These are phyloP conservation scores for Tetragonula clypearis DNA, from an alignment of 1,140 invertebrate species.

Conservation along the genomic window DNA sequence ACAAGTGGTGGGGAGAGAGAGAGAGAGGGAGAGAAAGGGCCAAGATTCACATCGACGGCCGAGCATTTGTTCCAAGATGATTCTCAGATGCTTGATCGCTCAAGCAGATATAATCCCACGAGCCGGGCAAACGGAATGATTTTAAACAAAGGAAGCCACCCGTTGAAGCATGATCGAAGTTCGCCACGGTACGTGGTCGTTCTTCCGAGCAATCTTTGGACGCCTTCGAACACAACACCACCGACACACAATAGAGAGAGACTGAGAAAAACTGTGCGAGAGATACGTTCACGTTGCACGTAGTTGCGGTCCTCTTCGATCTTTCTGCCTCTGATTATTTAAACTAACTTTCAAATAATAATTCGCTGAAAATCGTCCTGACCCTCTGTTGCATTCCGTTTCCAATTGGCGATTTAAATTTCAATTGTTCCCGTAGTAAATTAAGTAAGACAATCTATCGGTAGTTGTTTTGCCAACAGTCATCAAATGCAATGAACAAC, in stretches of 20 bases:
- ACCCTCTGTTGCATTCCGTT: too few species aligned
- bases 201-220: slow-evolving; percentile 66
- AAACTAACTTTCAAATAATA: too few species aligned
- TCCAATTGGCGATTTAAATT: too few species aligned
- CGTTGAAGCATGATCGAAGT: slow-evolving; percentile 76
- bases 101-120: slow-evolving; percentile 74
- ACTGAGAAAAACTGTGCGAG: not conserved
- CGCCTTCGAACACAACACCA: slow-evolving; percentile 54
- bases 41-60: slow-evolving; percentile 64
- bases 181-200: slow-evolving; percentile 73
- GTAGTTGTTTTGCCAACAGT: too few species aligned
- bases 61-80: slow-evolving; percentile 69
- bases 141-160: slow-evolving; percentile 77
- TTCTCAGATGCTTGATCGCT: slow-evolving; percentile 73
- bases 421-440: too few species aligned
- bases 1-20: not conserved
- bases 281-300: not conserved
- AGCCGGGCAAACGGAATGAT: slow-evolving; percentile 70
- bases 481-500: too few species aligned
- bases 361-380: too few species aligned
- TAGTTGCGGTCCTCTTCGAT: too few species aligned
- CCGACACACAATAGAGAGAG: slow-evolving; percentile 8
- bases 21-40: slow-evolving; percentile 34
- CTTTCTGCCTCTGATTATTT: not conserved
- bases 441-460: too few species aligned